Percentiles rank a stretch among this genome's conserved stretches.
Evolutionary conservation across 2,888 invertebrate species (phyloP).

Genomic region (Brassicogethes aeneus): DNA sequence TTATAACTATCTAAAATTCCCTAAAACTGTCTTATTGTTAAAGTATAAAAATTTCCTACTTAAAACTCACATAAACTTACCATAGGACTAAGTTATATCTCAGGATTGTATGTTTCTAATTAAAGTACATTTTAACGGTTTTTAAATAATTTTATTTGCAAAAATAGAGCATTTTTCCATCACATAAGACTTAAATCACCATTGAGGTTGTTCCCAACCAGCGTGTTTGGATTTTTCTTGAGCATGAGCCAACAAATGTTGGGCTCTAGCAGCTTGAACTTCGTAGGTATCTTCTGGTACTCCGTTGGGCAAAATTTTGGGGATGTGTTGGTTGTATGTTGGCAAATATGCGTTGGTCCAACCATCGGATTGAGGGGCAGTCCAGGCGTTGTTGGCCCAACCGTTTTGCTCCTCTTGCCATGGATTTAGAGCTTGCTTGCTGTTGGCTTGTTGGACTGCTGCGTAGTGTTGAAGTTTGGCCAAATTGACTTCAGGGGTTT

Average conservation of each 20-base stretch:
- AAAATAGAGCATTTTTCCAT: too few relatives aligned
- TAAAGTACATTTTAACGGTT: too few relatives aligned
- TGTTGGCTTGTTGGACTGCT: constrained; percentile 10
- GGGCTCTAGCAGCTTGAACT: constrained; percentile 26
- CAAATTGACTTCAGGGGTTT: constrained; percentile 14
- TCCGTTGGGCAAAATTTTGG: constrained; percentile 43
- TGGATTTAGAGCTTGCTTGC: neutral
- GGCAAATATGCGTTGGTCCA: neutral
- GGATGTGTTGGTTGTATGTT: constrained; percentile 6
- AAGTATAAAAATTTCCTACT: too few relatives aligned
- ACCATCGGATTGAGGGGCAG: neutral
- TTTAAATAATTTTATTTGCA: too few relatives aligned
- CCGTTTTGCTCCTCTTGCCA: neutral
- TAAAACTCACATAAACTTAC: too few relatives aligned
- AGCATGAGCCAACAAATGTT: constrained; percentile 31
- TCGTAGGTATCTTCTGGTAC: constrained; percentile 45
- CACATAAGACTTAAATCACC: too few relatives aligned
- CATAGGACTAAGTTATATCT: too few relatives aligned
- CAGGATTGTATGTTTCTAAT: too few relatives aligned
- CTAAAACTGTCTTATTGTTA: too few relatives aligned
- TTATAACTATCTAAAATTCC: too few relatives aligned
- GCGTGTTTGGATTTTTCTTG: constrained; percentile 25
- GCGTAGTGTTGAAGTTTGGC: constrained; percentile 13
- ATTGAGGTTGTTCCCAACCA: constrained; percentile 9
- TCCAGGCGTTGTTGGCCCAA: neutral